These are phyloP conservation scores for Marronus borbonicus DNA, from an alignment of 2,888 invertebrate genomes.

Conservation along the genomic window DNA sequence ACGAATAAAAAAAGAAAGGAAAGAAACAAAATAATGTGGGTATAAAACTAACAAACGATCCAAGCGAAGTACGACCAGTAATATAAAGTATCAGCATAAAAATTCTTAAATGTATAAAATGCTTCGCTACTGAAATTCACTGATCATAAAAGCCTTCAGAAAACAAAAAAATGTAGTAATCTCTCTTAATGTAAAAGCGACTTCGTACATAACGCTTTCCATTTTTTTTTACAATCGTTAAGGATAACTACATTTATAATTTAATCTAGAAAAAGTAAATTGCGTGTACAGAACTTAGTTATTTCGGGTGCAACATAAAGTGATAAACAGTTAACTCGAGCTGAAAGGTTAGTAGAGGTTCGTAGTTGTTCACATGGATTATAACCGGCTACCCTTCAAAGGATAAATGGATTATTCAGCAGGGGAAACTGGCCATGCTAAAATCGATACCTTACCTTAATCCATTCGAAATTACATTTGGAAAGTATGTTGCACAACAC, in stretches of 20 bases:
- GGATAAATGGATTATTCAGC: conserved; percentile 23
- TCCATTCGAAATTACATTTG: no score
- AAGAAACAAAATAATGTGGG: no score
- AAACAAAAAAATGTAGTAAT: no score
- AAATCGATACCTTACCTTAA: conserved; percentile 7
- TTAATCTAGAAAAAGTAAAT: neutral
- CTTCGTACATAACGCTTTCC: neutral
- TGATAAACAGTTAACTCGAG: neutral
- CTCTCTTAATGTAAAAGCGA: neutral
- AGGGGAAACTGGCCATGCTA: neutral
- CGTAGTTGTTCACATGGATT: conserved; percentile 12
- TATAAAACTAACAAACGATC: no score
- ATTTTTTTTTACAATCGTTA: neutral
- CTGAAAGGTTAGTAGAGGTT: conserved; percentile 16
- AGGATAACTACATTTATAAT: neutral
- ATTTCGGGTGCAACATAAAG: neutral
- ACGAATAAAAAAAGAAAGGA: no score
- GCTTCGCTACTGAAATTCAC: no score
- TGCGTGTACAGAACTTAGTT: neutral
- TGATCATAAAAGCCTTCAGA: no score
- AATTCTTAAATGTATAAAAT: no score
- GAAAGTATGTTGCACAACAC: no score
- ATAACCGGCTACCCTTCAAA: conserved; percentile 14
- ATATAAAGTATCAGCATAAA: no score
- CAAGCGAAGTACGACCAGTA: no score